Evolutionary conservation across 1,140 invertebrate genomes (phyloP), one percentile per base, ranked within the genome.

Genomic region (Agrilus planipennis): DNA sequence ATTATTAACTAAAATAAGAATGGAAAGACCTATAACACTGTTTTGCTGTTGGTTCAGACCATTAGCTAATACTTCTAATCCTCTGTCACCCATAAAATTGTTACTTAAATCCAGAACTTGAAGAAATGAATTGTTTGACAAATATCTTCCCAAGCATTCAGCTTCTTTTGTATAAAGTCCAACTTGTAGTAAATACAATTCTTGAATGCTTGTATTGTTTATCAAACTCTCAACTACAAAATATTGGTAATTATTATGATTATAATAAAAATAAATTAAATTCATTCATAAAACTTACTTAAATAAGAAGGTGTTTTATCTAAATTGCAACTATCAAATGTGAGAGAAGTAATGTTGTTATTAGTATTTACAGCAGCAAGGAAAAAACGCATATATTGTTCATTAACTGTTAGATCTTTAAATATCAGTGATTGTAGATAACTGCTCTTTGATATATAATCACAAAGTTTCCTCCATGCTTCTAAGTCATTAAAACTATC

Each of bases 81-180:
- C 58, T 14, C 54, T 45, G 50, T 60, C 58, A 19, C 58, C 58
- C 28, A 60, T 55, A 25, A 40, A 46, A 42, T 60, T 60, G 44
- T 60, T 60, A 45, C 58, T 57, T n/a, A 60, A 51, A 39, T 60
- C 53, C 23, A 60, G 41, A 11, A 58, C 50, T 44, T 53, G 51
- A 9, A 60, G 42, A 37, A 51, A 44, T 23, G 34, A 39, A 44
- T 60, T 58, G 30, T 52, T 55, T 19, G 39, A 40, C 14, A 60
- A 35, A 28, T 58, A 57, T 31, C 42, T 44, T 14, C 50, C 50
- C 11, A 60, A 42, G 19, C 42, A 34, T 32, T 58, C 54, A n/a
- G 58, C 53, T 47, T 60, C 58, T 46, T 51, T 54, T 17, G 54
- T 55, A 45, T 58, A 60, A 17, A 60, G 43, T 20, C 54, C 53